Conservation (phyloP, 30 jellyfish, hydroid and myxozoan genomes). For the Turritopsis dohrnii region DNA sequence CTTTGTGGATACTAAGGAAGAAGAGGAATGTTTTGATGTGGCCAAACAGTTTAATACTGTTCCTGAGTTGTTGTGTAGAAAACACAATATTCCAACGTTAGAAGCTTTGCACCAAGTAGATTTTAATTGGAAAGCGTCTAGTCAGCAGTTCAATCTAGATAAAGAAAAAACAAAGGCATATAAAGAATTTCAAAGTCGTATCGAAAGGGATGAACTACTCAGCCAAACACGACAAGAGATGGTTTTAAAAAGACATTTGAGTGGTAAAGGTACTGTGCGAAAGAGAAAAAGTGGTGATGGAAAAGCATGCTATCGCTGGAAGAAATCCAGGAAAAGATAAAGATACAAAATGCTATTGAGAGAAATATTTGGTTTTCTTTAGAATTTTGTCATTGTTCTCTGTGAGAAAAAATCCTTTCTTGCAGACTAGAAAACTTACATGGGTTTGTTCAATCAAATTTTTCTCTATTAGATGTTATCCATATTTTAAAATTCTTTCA, state of each 20-base stretch:
- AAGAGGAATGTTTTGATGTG: conserved; percentile 40
- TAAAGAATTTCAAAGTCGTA: conserved; percentile 46
- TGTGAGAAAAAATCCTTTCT: no score
- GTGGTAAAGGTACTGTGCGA: conserved; percentile 75
- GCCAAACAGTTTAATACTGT: conserved; percentile 38
- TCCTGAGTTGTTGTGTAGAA: conserved; percentile 35
- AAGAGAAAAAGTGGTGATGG: conserved; percentile 27
- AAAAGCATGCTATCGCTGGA: conserved; percentile 46
- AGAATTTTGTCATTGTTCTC: no score
- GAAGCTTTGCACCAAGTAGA: conserved; percentile 21
- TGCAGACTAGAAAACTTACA: no score
- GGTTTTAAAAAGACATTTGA: conserved; percentile 55
- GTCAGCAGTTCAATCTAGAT: neutral
- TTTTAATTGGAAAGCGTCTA: neutral
- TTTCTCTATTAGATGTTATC: no score
- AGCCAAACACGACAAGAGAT: conserved; percentile 46
- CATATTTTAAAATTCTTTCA: no score
- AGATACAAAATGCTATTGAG: neutral
- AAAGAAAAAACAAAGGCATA: conserved; percentile 37
- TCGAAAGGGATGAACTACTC: conserved; percentile 45
- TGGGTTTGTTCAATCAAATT: no score
- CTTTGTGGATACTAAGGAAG: conserved; percentile 59
- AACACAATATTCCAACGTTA: conserved; percentile 39
- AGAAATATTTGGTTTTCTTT: no score
- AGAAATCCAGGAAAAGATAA: conserved; percentile 43